Percentiles rank a stretch among this genome's conserved stretches.
Evolutionary conservation across 2,888 invertebrate species (phyloP).

Genomic region (Eupithecia pulchellata): DNA sequence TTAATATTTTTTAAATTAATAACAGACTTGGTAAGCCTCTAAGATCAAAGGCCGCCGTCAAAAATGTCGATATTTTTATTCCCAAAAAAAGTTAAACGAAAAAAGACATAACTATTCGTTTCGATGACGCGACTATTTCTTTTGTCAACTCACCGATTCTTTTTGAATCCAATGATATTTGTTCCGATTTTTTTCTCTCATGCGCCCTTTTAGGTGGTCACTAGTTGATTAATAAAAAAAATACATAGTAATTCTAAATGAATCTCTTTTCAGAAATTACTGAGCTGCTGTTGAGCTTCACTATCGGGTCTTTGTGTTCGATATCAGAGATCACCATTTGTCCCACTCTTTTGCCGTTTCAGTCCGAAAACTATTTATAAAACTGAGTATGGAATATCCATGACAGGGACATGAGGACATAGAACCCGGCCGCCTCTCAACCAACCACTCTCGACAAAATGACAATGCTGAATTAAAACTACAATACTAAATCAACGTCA

Average conservation of each 20-base stretch:
- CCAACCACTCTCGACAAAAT: constrained; percentile 45
- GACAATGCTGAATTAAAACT: constrained; percentile 71
- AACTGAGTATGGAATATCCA: not conserved
- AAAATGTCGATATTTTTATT: constrained; percentile 16
- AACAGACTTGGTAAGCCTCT: not conserved
- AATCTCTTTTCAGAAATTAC: not conserved
- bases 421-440: constrained; percentile 5
- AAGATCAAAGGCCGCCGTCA: constrained; percentile 19
- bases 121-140: constrained; percentile 61
- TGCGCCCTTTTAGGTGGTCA: not conserved
- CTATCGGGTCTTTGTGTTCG: not conserved
- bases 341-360: not conserved
- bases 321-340: not conserved
- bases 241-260: not conserved
- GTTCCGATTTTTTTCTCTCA: not conserved
- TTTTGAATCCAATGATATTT: not conserved
- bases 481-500: constrained; percentile 84
- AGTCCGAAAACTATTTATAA: not conserved
- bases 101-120: constrained; percentile 32
- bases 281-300: not conserved
- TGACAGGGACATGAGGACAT: not conserved
- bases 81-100: constrained; percentile 14
- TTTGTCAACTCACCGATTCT: constrained; percentile 50
- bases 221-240: not conserved
- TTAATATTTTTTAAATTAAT: not conserved